Base-by-base conservation (phyloP, 2,888 invertebrate genomes). In the Alloplasta piceator region DNA sequence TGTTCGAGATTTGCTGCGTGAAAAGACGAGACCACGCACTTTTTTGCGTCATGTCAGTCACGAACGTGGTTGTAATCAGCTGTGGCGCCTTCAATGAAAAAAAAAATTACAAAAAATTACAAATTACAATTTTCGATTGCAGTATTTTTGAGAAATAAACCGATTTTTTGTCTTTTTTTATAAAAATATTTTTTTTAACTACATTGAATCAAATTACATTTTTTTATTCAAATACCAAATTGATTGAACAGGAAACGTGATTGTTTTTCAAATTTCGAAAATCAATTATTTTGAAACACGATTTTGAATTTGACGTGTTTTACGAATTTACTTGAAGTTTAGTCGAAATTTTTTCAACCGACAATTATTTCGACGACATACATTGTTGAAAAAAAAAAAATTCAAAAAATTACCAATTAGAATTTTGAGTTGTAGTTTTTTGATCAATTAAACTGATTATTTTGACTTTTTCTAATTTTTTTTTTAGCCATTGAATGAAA, bases 21-120 rank as follows among this genome's bases (percentile, higher is more conserved):
- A n/a, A 43, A 39, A 43, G 38, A 63, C 52, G 63, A 58, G 58
- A 58, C 36, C 12, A 71, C 70, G 56, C 56, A 77, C 56, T 70
- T 77, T 71, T 64, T 77, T 77, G 77, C 77, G 64, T 77, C 77
- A 71, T 63, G 38, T 38, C 9, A 46, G 46, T 2, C 55, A 1
- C 39, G 38, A 14, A 56, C 56, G 12, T 36, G 12, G 48, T 67
- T 52, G 61, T 75, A 43, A 76, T 76, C 68, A 76, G 46, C 43
- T 68, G 68, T n/a, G 38, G 52, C 52, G 36, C 46, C 36, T 38
- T 10, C 48, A n/a, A 48, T 6, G 26, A 26, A 26, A 26, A 26
- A 26, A 3, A 26, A 26, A 26, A 26, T 2, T 2, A 2, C 26
- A 1, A 26, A 26, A 26, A 26, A 26, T 26, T 26, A 26, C 1